These are phyloP conservation scores for Diadema setosum DNA, from an alignment of 35 echinoderm and acorn worm genomes.

Conservation along the genomic window DNA sequence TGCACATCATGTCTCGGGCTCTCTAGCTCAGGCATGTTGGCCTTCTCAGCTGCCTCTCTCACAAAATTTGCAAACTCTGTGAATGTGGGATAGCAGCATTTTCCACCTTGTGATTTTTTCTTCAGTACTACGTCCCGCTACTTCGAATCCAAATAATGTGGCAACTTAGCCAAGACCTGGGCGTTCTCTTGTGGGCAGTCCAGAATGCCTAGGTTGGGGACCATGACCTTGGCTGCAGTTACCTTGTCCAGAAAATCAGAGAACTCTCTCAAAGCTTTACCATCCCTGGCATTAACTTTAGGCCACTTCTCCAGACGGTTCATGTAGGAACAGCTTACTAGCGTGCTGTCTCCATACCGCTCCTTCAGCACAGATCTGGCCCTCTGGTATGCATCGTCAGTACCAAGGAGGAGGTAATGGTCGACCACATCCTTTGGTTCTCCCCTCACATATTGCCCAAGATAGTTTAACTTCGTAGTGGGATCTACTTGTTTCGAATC, in stretches of 20 bases:
- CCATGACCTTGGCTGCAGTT: slow-evolving; percentile 6
- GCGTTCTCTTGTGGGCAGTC: slow-evolving; percentile 26
- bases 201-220: slow-evolving; percentile 9
- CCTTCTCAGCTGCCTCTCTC: too few relatives aligned
- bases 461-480: neutral
- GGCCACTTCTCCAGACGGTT: neutral
- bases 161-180: slow-evolving; percentile 39
- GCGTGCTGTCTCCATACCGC: slow-evolving; percentile 30
- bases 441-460: neutral
- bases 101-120: neutral
- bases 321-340: neutral
- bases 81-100: neutral
- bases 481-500: neutral
- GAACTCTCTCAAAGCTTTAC: neutral
- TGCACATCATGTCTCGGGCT: too few relatives aligned
- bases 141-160: slow-evolving; percentile 3
- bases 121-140: slow-evolving; percentile 30
- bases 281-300: neutral
- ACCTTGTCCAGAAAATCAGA: slow-evolving; percentile 21
- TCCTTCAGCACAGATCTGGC: slow-evolving; percentile 12
- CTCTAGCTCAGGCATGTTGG: too few relatives aligned
- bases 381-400: neutral
- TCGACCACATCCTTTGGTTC: neutral
- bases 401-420: neutral
- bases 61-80: neutral